Evolutionary conservation across 2,888 invertebrate genomes (phyloP), one percentile per base, ranked within the genome.

Genomic region (Agapostemon virescens): DNA sequence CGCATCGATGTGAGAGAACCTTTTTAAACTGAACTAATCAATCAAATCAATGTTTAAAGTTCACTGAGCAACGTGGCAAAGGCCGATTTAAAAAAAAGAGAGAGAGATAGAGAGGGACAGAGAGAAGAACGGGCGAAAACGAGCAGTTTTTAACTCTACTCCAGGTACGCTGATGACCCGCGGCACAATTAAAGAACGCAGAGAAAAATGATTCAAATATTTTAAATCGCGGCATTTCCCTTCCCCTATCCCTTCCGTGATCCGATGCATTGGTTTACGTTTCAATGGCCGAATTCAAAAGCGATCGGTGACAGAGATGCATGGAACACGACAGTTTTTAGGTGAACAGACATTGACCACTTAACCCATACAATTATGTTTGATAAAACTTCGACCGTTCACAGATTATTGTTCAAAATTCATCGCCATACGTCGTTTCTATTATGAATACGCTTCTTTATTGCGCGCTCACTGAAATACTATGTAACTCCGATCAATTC

Each of bases 1-100:
- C 42, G 66, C 81, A 81, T 20, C 61, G 70, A 61, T 26, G 70
- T 42, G 81, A 70, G 68, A 63, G 61, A 79, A 79, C 79, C 74
- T 81, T 81, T 81, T 81, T 81, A 79, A 79, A 70, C 74, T 63
- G 70, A 63, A 74, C 79, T 79, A 79, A 81, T 79, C 81, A 81
- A 81, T 79, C 79, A 79, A 68, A 71, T 75, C 61, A 70, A 79
- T 75, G 68, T 79, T 79, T 71, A 75, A 75, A 79, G 81, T 74
- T 81, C 79, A 81, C 45, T 74, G 81, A 79, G 67, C 79, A 79
- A 69, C 69, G 63, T 20, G 38, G 68, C 69, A 70, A 70, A 74
- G 61, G 70, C 52, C 58, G 58, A 30, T 30, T 30, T 5, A 30
- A 30, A 30, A 58, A 30, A 58, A 45, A 45, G 17, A 13, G 45